Conservation (phyloP, 2,113 vertebrate genomes). For the Corythaixoides concolor region DNA sequence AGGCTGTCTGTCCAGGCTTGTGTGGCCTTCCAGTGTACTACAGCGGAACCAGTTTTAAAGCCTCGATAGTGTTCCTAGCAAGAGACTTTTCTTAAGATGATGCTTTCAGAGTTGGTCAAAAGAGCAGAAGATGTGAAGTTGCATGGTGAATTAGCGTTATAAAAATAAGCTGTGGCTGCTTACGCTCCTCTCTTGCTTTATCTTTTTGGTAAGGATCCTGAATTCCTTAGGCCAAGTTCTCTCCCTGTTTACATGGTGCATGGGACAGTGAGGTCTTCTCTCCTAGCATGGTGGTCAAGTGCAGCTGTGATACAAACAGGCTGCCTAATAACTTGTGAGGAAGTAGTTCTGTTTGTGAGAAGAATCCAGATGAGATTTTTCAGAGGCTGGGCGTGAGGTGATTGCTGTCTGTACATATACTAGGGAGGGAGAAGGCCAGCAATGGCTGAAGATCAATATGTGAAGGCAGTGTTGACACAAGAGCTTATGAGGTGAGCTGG, state of each 20-base stretch:
- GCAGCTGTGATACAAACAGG: neutral
- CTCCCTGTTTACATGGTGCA: fast-evolving
- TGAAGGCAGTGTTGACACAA: neutral
- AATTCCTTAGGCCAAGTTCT: neutral
- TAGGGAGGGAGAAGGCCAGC: neutral
- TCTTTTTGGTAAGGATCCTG: neutral
- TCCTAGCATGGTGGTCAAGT: neutral
- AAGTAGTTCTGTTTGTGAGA: neutral
- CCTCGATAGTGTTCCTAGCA: neutral
- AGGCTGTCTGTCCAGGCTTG: neutral
- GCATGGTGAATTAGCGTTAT: neutral
- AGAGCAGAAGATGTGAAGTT: neutral
- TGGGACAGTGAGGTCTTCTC: neutral
- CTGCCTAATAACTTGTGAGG: neutral
- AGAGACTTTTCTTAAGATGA: neutral
- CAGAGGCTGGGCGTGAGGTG: neutral
- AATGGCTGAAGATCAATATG: fast-evolving
- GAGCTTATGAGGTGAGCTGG: neutral
- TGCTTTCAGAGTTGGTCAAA: neutral
- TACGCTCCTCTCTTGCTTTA: fast-evolving
- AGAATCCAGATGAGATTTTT: neutral
- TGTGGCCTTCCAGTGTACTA: neutral
- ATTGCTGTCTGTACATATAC: neutral
- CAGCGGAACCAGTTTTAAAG: neutral
- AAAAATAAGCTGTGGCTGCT: neutral